A percentile compares a stretch with the other conserved stretches of the same genome.
Evolutionary conservation across 2,797 vertebrate genomes (phyloP).

Genomic region (Rhynchonycteris naso): DNA sequence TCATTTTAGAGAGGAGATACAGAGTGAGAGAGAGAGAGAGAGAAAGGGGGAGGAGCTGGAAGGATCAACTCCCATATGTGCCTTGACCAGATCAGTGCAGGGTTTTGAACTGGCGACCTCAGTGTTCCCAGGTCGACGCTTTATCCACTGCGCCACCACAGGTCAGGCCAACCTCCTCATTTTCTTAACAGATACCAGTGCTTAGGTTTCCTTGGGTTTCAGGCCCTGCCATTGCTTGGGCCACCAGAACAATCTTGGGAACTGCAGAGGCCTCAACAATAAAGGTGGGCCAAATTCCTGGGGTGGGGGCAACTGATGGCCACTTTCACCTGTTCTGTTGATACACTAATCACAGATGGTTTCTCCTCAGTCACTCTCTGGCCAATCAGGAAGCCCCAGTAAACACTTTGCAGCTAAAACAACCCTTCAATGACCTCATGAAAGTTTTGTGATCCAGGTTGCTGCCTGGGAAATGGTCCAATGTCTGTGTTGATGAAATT

Average conservation of each 20-base stretch:
- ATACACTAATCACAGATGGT: accelerated
- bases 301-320: accelerated
- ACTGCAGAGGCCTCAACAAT: neutral
- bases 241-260: neutral
- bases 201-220: constrained; percentile 65
- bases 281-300: neutral
- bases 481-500: neutral
- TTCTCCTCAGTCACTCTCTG: neutral
- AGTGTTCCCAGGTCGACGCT: no score
- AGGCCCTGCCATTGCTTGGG: neutral
- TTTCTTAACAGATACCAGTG: constrained; percentile 66
- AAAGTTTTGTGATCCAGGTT: neutral
- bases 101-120: no score
- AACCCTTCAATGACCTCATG: neutral
- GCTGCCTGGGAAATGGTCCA: neutral
- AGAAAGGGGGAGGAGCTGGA: no score
- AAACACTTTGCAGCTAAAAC: neutral
- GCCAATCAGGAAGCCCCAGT: neutral
- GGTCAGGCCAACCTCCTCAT: no score
- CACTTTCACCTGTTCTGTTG: accelerated
- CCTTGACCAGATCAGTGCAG: no score
- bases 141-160: no score
- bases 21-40: no score
- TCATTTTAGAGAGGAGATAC: no score
- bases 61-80: no score